Conservation (phyloP, 2,888 invertebrate genomes). For the Koerneria pararmatus region DNA sequence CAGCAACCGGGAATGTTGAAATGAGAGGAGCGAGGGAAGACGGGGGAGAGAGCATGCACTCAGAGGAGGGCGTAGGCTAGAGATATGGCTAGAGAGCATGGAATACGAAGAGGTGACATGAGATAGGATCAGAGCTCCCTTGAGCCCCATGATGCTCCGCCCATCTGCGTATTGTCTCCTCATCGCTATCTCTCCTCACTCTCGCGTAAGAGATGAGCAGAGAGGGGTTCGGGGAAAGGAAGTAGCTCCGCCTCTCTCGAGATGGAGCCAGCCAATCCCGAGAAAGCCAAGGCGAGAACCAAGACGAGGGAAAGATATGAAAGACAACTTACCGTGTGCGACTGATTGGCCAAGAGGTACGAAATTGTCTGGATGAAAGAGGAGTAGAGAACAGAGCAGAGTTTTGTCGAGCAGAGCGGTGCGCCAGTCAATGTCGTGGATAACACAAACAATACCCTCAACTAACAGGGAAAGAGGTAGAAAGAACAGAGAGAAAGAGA, state of each 20-base stretch:
- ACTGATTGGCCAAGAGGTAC: not conserved
- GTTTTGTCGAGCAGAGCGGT: not conserved
- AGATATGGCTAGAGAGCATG: too few species aligned
- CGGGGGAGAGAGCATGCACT: not conserved
- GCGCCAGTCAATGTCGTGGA: not conserved
- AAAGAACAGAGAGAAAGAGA: conserved; percentile 3
- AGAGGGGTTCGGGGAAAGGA: too few species aligned
- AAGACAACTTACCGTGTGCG: not conserved
- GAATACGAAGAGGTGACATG: too few species aligned
- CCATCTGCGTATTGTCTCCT: conserved; percentile 6
- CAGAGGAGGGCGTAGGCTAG: not conserved
- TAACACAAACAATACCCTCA: too few species aligned
- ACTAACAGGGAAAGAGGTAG: conserved; percentile 10
- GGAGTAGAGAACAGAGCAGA: not conserved
- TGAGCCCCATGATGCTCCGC: not conserved
- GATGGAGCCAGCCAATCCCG: too few species aligned
- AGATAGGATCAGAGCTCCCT: too few species aligned
- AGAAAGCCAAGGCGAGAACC: too few species aligned
- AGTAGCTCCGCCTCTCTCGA: too few species aligned
- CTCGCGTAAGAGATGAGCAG: conserved; percentile 3
- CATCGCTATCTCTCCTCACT: too few species aligned
- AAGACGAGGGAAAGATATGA: too few species aligned
- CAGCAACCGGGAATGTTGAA: too few species aligned
- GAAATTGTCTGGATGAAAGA: not conserved
- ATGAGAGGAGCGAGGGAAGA: too few species aligned